Evolutionary conservation across 2,113 vertebrate species (phyloP), one percentile per base, ranked within the genome.

Genomic region (Podarcis muralis): DNA sequence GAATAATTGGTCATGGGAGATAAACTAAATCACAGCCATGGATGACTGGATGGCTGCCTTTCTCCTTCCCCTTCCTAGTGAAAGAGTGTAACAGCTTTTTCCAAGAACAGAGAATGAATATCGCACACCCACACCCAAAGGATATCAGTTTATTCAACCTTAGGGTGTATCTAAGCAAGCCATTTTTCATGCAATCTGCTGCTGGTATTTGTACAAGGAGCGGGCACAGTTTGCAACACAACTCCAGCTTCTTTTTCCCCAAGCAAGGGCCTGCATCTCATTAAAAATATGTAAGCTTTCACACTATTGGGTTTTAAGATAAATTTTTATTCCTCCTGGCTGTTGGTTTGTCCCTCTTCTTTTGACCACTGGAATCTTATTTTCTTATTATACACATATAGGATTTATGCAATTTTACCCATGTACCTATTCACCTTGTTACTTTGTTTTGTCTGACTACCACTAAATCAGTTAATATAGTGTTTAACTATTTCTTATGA

Each of bases 11-110:
- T 83, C 79, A 88, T 76, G 72, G 62, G 81, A 83, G 59, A 88
- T 77, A 83, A 77, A 88, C 53, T 88, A 48, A 83, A 88, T 72
- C 57, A 88, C 74, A 88, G 87, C 76, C 30, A 88, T 83, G 87
- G 72, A 76, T 83, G 37, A 76, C 32, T 77, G 69, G 57, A 77
- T 68, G 43, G 53, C 37, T 88, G 53, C 12, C 57, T 32, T 53
- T 53, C 48, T 0, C 48, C 48, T 85, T 85, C 22, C 22, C 71
- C 25, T 48, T 88, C 62, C 23, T 43, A 69, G 18, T 35, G 72
- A 83, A 88, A 83, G 9, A 69, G 15, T 22, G 74, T 72, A 88
- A 76, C 71, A 43, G 53, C 32, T 75, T 75, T 83, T 22, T 83
- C 20, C 62, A 88, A 88, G 59, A 83, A 68, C 40, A 83, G 40